phyloP scores from a whole-genome alignment of 1,140 invertebrate species.

The Venturia canescens region DNA sequence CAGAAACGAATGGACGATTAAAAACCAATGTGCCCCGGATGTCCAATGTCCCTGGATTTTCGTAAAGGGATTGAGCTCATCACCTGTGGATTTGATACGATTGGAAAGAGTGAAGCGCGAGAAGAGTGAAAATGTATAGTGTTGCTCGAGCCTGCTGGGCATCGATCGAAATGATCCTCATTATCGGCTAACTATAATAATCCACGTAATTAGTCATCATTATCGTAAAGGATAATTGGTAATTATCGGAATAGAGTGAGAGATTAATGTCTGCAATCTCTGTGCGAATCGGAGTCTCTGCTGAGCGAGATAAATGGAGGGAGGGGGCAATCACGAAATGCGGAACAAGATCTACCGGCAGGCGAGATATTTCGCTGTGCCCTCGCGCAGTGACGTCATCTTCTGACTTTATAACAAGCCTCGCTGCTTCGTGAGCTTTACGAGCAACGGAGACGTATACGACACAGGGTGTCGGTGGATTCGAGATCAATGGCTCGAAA shows the following conservation, averaged over 20 bases:
- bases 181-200: background rate
- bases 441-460: background rate
- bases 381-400: background rate
- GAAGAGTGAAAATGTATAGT: background rate
- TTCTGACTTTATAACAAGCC: constrained; percentile 16
- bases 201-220: constrained; percentile 45
- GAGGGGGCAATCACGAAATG: constrained; percentile 63
- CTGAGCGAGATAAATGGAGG: background rate
- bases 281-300: constrained; percentile 18
- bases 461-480: too few relatives aligned
- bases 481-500: too few relatives aligned
- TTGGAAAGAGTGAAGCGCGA: background rate
- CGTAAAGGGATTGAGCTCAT: too few relatives aligned
- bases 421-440: background rate
- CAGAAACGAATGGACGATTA: too few relatives aligned
- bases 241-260: constrained; percentile 47
- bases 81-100: background rate
- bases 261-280: constrained; percentile 23
- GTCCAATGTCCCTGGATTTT: too few relatives aligned
- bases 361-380: constrained; percentile 41
- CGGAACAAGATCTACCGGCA: constrained; percentile 64
- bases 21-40: too few relatives aligned
- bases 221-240: constrained; percentile 52
- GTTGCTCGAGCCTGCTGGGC: background rate
- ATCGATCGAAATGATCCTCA: background rate